phyloP scores from a whole-genome alignment of 2,888 invertebrate genomes.

The Apamea sordens region DNA sequence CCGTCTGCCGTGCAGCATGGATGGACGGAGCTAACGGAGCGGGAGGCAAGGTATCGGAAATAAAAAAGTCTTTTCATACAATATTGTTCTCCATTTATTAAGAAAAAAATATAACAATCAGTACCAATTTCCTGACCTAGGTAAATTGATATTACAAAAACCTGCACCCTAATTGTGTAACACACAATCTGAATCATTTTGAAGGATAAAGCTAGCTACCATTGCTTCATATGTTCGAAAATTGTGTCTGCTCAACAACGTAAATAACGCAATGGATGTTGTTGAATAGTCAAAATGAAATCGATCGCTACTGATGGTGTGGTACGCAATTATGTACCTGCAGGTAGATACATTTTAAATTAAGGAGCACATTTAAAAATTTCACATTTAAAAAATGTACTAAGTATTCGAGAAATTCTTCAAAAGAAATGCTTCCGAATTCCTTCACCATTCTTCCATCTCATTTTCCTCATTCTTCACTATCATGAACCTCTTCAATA shows the following conservation, averaged over 20 bases:
- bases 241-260: too few relatives aligned
- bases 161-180: not conserved
- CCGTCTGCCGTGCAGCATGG: not conserved
- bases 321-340: not conserved
- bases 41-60: not conserved
- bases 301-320: not conserved
- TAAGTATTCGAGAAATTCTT: not conserved
- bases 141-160: not conserved
- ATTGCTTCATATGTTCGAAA: too few relatives aligned
- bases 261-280: not conserved
- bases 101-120: not conserved
- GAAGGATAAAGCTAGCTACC: too few relatives aligned
- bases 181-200: too few relatives aligned
- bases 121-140: not conserved
- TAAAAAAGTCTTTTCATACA: not conserved
- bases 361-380: not conserved
- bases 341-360: not conserved
- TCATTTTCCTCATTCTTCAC: constrained; percentile 25
- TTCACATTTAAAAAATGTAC: not conserved
- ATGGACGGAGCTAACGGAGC: not conserved
- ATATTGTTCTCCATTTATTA: constrained; percentile 31
- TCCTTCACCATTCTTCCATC: not conserved
- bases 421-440: not conserved
- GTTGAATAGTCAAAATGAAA: not conserved
- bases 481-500: constrained; percentile 56